phyloP scores from a whole-genome alignment of 2,113 vertebrate species.

The Istiophorus platypterus region DNA sequence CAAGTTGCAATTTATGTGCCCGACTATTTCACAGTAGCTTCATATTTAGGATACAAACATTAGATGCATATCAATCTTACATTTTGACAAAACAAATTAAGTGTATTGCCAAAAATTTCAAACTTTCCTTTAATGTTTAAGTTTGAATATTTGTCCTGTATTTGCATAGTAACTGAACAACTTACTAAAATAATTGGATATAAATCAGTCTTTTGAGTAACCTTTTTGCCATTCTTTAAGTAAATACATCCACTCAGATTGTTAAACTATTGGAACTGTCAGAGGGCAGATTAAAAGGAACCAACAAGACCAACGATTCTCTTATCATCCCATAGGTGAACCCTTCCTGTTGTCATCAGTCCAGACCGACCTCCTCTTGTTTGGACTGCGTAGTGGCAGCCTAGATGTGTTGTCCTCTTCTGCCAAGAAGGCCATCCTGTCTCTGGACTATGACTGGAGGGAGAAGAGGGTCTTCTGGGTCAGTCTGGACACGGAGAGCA shows the following conservation, averaged over 20 bases:
- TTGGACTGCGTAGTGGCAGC: slow-evolving; percentile 84
- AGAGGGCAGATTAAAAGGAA: background rate
- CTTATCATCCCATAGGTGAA: slow-evolving; percentile 78
- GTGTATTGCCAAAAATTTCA: background rate
- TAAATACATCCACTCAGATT: background rate
- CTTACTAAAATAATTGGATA: too few relatives aligned
- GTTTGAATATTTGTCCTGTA: background rate
- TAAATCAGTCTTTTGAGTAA: background rate
- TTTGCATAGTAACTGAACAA: background rate
- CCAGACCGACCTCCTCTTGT: slow-evolving; percentile 86
- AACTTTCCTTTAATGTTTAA: background rate
- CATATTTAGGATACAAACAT: background rate
- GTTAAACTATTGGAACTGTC: background rate
- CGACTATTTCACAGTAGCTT: background rate
- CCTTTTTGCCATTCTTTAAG: background rate
- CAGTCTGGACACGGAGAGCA: slow-evolving; percentile 84
- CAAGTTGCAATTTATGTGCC: too few relatives aligned
- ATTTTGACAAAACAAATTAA: background rate
- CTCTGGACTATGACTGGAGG: slow-evolving; percentile 90
- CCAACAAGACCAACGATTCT: background rate
- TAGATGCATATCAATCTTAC: background rate
- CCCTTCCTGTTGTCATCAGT: slow-evolving; percentile 86
- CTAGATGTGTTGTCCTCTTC: slow-evolving; percentile 82
- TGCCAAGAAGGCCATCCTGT: slow-evolving; percentile 85
- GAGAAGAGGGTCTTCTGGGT: slow-evolving; percentile 91